These are phyloP conservation scores for Xylota sylvarum DNA, from an alignment of 2,888 invertebrate genomes.

Conservation along the genomic window DNA sequence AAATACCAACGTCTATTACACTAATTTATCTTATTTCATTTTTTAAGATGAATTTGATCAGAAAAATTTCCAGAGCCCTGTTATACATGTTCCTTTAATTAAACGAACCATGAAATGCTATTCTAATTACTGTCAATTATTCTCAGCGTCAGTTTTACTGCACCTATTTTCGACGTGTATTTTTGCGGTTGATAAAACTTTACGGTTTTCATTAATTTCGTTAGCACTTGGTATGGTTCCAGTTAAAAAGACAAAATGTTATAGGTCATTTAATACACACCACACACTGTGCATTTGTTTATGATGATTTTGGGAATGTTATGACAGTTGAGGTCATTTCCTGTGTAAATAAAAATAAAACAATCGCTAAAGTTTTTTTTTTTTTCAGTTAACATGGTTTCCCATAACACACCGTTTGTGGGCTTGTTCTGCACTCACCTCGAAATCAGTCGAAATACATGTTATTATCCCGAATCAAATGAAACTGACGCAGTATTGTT, in stretches of 20 bases:
- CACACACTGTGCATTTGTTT: background rate
- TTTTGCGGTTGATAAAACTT: conserved; percentile 21
- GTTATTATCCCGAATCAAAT: conserved; percentile 32
- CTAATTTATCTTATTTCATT: no score
- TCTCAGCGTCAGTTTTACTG: background rate
- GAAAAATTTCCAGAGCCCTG: background rate
- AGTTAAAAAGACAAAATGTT: conserved; percentile 1
- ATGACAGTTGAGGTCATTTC: conserved; percentile 16
- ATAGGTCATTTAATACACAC: background rate
- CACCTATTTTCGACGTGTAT: no score
- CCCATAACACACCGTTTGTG: background rate
- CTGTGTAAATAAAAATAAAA: background rate
- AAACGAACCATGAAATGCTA: conserved; percentile 18
- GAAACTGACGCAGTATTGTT: conserved; percentile 11
- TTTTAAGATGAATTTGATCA: background rate
- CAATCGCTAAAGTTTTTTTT: no score
- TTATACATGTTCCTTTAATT: conserved; percentile 5
- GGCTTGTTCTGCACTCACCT: no score
- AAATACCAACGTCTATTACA: background rate
- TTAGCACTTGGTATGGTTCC: conserved; percentile 6
- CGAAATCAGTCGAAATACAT: conserved; percentile 34
- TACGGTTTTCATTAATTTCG: conserved; percentile 3
- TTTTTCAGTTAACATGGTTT: background rate
- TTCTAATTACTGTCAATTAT: conserved; percentile 25
- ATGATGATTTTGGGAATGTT: conserved; percentile 35